Evolutionary conservation across 1,140 invertebrate genomes (phyloP), one percentile per base, ranked within the genome.

Genomic region (Ips nitidus): DNA sequence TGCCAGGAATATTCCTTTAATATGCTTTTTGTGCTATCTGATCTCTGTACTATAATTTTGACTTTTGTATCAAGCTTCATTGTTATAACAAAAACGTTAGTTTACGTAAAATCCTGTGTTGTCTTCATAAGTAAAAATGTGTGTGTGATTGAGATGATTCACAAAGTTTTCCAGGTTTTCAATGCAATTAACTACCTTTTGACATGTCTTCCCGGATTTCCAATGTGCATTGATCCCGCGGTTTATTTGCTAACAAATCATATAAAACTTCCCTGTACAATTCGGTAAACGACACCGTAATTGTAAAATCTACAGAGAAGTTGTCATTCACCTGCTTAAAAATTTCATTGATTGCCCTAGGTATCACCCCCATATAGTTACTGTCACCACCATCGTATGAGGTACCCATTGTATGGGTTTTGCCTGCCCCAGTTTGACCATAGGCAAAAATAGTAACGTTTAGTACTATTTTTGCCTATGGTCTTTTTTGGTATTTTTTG

Each of bases 381-480:
- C 7, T n/a, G 43, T 85, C 86, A 40, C 86, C 85, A 40, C 86
- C 84, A 42, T 81, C 81, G 70, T 90, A 92, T 69, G 87, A 86
- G 0, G 94, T 96, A 1, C 94, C 94, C 94, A 98, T 97, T 0
- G 94, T 92, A 81, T 90, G 89, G 0, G 94, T 98, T 81, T 97
- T 98, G 0, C 95, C 94, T 73, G 93, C 94, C 4, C 94, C 94
- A 2, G 95, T 98, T 81, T 97, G 95, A 1, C 95, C 95, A 83
- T 98, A 98, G 0, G 95, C 95, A 47, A 95, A 76, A 71, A 96
- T 91, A 8, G 95, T 98, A 1, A 95, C 90, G 86, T 98, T 98
- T 76, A 94, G 95, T n/a, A n/a, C n/a, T n/a, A n/a, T n/a, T n/a
- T n/a, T n/a, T n/a, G n/a, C n/a, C n/a, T n/a, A n/a, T n/a, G n/a